Conservation (phyloP, 35 echinoderm and acorn worm genomes). For the Ptychodera flava region DNA sequence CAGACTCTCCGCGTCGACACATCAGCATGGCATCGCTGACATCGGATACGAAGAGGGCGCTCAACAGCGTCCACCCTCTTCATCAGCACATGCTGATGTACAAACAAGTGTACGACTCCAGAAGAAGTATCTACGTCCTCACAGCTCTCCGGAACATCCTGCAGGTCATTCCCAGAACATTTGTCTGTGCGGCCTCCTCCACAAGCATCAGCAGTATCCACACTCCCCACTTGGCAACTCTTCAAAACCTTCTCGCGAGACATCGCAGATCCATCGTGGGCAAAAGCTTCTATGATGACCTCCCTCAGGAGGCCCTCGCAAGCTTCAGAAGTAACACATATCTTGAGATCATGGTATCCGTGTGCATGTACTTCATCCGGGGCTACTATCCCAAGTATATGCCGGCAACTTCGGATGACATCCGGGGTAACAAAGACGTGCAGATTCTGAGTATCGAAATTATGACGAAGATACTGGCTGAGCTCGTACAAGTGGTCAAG, state of each 20-base stretch:
- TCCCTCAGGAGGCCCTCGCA: constrained; percentile 68
- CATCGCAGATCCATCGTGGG: constrained; percentile 88
- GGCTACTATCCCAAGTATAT: constrained; percentile 82
- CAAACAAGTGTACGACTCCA: constrained; percentile 83
- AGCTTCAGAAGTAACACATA: constrained; percentile 89
- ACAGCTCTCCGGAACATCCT: constrained; percentile 63
- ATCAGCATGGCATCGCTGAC: constrained; percentile 9
- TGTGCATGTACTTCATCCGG: constrained; percentile 86
- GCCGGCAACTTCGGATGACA: constrained; percentile 53
- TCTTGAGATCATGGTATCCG: constrained; percentile 76
- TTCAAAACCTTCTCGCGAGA: constrained; percentile 86
- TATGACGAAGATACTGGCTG: constrained; percentile 56
- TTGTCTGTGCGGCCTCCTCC: constrained; percentile 95
- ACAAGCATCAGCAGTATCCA: constrained; percentile 97
- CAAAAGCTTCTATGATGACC: constrained; percentile 72
- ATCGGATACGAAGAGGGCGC: not conserved
- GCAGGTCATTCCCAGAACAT: constrained; percentile 62
- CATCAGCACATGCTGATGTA: constrained; percentile 97
- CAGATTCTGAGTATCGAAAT: constrained; percentile 97
- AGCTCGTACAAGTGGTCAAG: constrained; percentile 80
- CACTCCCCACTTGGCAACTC: constrained; percentile 88
- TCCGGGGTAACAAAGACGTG: constrained; percentile 79
- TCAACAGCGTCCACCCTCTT: constrained; percentile 45
- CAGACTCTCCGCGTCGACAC: constrained; percentile 11
- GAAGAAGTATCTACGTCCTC: constrained; percentile 79